phyloP scores from a whole-genome alignment of 2,113 vertebrate genomes.

The Pelmatolapia mariae region DNA sequence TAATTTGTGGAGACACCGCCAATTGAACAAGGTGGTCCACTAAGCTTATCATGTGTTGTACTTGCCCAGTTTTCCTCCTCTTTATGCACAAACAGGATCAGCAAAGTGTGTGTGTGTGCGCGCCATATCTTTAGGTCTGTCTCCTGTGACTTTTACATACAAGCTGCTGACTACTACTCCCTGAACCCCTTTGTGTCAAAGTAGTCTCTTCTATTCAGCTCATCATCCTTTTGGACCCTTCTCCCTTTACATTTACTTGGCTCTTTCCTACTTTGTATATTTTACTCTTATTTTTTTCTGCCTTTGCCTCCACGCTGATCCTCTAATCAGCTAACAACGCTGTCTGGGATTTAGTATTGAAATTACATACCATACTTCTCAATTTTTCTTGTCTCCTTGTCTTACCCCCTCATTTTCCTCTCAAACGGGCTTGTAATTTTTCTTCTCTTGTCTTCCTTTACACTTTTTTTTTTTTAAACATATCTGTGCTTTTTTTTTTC shows the following conservation, averaged over 20 bases:
- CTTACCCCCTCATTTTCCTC: background rate
- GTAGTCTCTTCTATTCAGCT: background rate
- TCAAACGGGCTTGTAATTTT: background rate
- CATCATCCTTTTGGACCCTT: background rate
- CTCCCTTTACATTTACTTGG: background rate
- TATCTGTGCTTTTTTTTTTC: background rate
- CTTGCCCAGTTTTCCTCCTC: background rate
- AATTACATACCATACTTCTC: background rate
- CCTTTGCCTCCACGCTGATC: constrained; percentile 5
- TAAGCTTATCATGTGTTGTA: constrained; percentile 32
- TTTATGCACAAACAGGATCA: background rate
- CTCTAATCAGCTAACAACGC: constrained; percentile 22
- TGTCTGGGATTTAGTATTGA: constrained; percentile 22
- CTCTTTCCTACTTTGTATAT: background rate
- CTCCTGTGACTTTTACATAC: background rate
- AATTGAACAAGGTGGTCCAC: constrained; percentile 38
- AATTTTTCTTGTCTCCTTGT: background rate
- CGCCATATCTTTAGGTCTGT: background rate
- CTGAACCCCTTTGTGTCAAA: background rate
- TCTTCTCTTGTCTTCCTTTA: background rate
- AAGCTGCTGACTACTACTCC: background rate
- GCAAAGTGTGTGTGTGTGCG: background rate
- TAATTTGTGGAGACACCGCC: constrained; percentile 35
- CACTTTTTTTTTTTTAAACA: background rate
- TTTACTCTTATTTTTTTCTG: background rate